These are phyloP conservation scores for Phoenoteleia sp. DNA, from an alignment of 2,888 invertebrate genomes.

Conservation along the genomic window DNA sequence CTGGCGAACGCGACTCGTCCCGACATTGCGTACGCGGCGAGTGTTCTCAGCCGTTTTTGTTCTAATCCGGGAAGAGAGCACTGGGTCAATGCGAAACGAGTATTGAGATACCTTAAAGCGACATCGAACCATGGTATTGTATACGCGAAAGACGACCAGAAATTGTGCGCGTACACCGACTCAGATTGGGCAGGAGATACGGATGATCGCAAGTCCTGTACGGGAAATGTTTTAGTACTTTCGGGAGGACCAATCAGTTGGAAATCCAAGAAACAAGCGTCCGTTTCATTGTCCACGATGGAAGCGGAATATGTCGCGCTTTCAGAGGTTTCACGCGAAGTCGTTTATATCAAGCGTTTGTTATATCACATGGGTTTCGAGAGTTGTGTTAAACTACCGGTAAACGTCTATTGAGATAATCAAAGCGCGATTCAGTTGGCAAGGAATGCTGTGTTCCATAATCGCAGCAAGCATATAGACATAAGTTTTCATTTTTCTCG, in stretches of 20 bases:
- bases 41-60: constrained; percentile 66
- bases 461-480: constrained; percentile 50
- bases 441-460: constrained; percentile 27
- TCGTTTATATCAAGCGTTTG: constrained; percentile 5
- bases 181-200: not conserved
- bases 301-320: constrained; percentile 37
- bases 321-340: constrained; percentile 29
- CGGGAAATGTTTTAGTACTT: not conserved
- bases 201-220: constrained; percentile 1
- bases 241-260: not conserved
- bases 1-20: constrained; percentile 59
- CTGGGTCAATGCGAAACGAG: constrained; percentile 65
- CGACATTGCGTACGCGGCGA: constrained; percentile 70
- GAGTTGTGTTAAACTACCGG: constrained; percentile 23
- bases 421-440: constrained; percentile 13
- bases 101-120: constrained; percentile 63
- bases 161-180: constrained; percentile 44
- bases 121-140: constrained; percentile 63
- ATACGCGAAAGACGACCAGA: constrained; percentile 45
- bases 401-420: constrained; percentile 26
- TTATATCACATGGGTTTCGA: constrained; percentile 34
- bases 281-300: constrained; percentile 12
- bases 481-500: constrained; percentile 16
- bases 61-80: constrained; percentile 37
- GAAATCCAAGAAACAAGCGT: constrained; percentile 1